Evolutionary conservation across 2,888 invertebrate species (phyloP).

Genomic region (Calameuta idolon): DNA sequence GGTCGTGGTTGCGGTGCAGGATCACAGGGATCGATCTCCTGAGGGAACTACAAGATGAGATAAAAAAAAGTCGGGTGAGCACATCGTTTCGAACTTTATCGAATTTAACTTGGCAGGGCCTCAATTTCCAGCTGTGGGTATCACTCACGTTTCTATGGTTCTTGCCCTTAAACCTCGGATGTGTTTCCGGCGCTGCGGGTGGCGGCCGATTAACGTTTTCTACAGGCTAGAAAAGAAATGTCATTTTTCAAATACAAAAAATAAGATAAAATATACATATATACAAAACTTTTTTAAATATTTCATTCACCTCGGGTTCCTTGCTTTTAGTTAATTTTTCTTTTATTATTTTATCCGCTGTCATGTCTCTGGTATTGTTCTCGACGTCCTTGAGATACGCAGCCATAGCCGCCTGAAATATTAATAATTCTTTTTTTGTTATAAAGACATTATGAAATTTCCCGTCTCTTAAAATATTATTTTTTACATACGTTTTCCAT

Average conservation of each 20-base stretch:
- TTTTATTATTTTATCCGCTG: conserved; percentile 67
- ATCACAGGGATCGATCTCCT: conserved; percentile 56
- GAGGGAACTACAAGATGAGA: conserved; percentile 35
- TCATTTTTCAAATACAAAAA: not conserved
- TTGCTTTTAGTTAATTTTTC: conserved; percentile 46
- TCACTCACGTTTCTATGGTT: conserved; percentile 4
- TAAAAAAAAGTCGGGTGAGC: not conserved
- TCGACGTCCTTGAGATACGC: conserved; percentile 89
- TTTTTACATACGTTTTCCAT: conserved; percentile 79
- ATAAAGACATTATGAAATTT: not conserved
- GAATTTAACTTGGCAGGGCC: not conserved
- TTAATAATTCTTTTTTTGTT: too few species aligned
- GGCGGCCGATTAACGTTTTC: conserved; percentile 43
- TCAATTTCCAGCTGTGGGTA: not conserved
- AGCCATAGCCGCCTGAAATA: conserved; percentile 80
- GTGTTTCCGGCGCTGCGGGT: conserved; percentile 40
- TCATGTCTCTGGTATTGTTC: conserved; percentile 63
- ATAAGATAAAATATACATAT: not conserved
- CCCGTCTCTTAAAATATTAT: conserved; percentile 5
- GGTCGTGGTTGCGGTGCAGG: conserved; percentile 31
- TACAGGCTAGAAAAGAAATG: conserved; percentile 16
- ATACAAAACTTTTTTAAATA: not conserved
- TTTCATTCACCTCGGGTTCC: conserved; percentile 27
- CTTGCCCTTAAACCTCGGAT: conserved; percentile 41
- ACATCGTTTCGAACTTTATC: not conserved